Percentiles rank a stretch among this genome's conserved stretches.
phyloP scores from a whole-genome alignment of 2,113 vertebrate genomes.

The Misgurnus anguillicaudatus region DNA sequence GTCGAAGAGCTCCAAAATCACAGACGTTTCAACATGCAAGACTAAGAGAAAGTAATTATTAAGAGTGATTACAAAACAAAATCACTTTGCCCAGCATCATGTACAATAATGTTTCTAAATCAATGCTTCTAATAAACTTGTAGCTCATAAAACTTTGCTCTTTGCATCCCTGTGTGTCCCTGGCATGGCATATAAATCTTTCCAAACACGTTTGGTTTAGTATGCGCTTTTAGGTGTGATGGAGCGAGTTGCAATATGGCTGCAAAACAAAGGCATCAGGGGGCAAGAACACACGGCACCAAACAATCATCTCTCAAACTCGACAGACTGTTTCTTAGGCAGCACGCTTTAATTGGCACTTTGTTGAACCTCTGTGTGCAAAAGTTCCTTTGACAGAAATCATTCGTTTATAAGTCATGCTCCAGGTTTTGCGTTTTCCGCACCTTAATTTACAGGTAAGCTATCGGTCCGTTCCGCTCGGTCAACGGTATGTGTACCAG shows the following conservation, averaged over 20 bases:
- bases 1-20: neutral
- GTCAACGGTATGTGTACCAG: conserved; percentile 32
- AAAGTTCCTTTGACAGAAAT: conserved; percentile 33
- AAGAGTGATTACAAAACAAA: neutral
- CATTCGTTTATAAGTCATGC: conserved; percentile 28
- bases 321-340: conserved; percentile 16
- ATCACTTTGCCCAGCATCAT: neutral
- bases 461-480: conserved; percentile 44
- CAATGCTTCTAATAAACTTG: neutral
- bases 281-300: conserved; percentile 1
- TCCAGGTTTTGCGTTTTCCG: conserved; percentile 3
- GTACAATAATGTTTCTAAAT: neutral
- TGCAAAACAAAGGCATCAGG: conserved; percentile 1
- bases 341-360: conserved; percentile 49
- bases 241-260: neutral
- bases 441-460: conserved; percentile 48
- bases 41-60: neutral
- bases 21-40: neutral
- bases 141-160: conserved; percentile 15
- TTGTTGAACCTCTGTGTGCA: conserved; percentile 30
- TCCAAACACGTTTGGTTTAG: neutral
- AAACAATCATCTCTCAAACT: conserved; percentile 32
- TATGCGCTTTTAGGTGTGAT: neutral
- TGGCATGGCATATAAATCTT: too few relatives aligned
- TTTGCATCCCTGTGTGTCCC: neutral